Evolutionary conservation across 2,797 vertebrate species (phyloP).

Genomic region (Rousettus madagascariensis): DNA sequence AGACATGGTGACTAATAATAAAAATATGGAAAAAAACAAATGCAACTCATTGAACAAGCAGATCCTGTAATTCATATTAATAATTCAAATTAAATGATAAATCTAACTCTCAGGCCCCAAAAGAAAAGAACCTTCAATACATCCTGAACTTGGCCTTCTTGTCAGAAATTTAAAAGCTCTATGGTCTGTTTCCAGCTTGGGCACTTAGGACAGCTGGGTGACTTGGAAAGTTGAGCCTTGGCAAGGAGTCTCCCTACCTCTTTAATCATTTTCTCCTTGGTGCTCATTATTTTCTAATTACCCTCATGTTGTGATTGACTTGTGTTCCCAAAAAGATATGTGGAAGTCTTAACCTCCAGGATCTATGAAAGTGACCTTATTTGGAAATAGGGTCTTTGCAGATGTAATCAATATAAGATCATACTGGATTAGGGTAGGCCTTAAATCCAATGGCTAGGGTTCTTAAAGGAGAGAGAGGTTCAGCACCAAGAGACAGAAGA

Average conservation of each 20-base stretch:
- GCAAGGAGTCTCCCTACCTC: not conserved
- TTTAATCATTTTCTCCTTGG: not conserved
- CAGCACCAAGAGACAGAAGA: not conserved
- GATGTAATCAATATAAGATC: not conserved
- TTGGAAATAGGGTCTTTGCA: not conserved
- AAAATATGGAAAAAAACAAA: slow-evolving; percentile 69
- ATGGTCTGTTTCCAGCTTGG: not conserved
- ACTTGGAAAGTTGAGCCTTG: not conserved
- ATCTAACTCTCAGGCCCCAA: not conserved
- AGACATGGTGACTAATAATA: slow-evolving; percentile 67
- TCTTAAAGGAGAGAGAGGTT: not conserved
- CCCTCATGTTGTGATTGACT: not conserved
- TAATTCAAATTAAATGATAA: slow-evolving; percentile 61
- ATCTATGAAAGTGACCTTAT: not conserved
- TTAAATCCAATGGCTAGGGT: not conserved
- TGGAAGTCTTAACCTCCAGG: not conserved
- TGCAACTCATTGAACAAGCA: slow-evolving; percentile 69
- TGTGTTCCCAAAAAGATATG: not conserved
- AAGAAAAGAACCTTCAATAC: not conserved
- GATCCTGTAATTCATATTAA: slow-evolving; percentile 55
- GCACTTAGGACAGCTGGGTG: not conserved
- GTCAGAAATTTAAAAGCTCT: not conserved
- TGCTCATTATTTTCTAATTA: not conserved
- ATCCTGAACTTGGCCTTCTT: not conserved
- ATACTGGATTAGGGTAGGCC: not conserved